Evolutionary conservation across 2,888 invertebrate species (phyloP).

Genomic region (Scaptomyza caliginosa): DNA sequence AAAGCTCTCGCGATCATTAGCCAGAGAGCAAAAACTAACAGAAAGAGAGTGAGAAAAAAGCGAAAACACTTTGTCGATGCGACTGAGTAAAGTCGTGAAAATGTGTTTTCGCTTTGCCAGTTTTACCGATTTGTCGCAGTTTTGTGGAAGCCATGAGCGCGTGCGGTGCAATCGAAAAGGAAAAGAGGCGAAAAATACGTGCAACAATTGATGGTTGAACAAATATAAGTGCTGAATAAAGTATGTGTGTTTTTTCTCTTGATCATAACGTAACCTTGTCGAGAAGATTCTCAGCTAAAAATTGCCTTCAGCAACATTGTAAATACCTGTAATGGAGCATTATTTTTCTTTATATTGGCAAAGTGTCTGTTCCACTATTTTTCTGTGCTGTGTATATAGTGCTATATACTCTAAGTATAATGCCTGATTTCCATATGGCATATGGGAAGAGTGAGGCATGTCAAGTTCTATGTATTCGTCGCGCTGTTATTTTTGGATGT

Average conservation of each 20-base stretch:
- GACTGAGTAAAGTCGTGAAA: constrained; percentile 52
- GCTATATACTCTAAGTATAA: constrained; percentile 30
- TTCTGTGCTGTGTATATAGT: constrained; percentile 9
- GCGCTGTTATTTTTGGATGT: constrained; percentile 65
- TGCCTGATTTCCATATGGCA: constrained; percentile 61
- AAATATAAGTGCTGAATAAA: constrained; percentile 18
- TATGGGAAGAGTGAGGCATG: constrained; percentile 57
- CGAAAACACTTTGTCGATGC: constrained; percentile 12
- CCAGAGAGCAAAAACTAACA: constrained; percentile 1
- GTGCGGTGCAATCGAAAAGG: constrained; percentile 66
- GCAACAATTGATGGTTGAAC: constrained; percentile 58
- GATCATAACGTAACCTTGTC: constrained; percentile 58
- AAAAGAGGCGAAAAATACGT: constrained; percentile 64
- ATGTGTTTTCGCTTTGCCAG: constrained; percentile 41
- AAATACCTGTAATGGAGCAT: constrained; percentile 43
- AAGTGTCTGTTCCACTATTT: constrained; percentile 29
- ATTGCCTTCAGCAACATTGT: neutral
- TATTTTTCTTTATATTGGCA: constrained; percentile 34
- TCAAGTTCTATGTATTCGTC: constrained; percentile 52
- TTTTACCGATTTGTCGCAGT: constrained; percentile 60
- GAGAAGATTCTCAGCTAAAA: constrained; percentile 7
- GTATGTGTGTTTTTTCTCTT: constrained; percentile 26
- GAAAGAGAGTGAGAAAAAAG: constrained; percentile 5
- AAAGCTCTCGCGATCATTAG: constrained; percentile 46
- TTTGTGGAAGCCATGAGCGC: constrained; percentile 74